Conservation (phyloP, 1,140 invertebrate genomes). For the Drosophila pruinosa region DNA sequence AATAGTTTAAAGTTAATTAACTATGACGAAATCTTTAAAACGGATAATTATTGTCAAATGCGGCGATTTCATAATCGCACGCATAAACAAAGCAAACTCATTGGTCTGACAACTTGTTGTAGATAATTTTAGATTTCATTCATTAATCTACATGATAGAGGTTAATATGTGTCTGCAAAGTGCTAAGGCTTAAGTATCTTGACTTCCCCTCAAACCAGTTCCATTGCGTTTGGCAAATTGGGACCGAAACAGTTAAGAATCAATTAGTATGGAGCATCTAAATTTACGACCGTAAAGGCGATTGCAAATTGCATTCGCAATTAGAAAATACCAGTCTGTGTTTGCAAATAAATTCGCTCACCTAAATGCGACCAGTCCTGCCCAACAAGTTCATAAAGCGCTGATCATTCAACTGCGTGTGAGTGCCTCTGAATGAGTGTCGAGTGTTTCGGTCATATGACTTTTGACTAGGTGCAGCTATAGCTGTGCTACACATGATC, state of each 20-base stretch:
- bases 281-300: constrained; percentile 39
- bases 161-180: constrained; percentile 9
- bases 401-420: constrained; percentile 14
- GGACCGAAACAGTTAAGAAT: constrained; percentile 62
- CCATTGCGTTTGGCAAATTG: constrained; percentile 16
- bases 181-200: not conserved
- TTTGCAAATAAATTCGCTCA: constrained; percentile 32
- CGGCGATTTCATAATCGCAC: not conserved
- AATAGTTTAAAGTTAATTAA: constrained; percentile 7
- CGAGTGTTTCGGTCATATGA: constrained; percentile 31
- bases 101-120: not conserved
- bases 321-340: constrained; percentile 58
- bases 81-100: not conserved
- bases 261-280: constrained; percentile 66
- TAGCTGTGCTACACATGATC: not conserved
- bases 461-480: constrained; percentile 10
- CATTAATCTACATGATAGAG: constrained; percentile 18
- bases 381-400: constrained; percentile 18
- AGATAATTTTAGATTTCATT: constrained; percentile 26
- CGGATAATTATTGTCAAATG: not conserved
- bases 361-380: constrained; percentile 29
- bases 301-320: constrained; percentile 54
- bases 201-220: constrained; percentile 31
- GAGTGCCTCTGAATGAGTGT: constrained; percentile 11
- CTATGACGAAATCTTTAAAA: not conserved